phyloP scores from a whole-genome alignment of 2,797 vertebrate species.

The Chloroceryle amazona region DNA sequence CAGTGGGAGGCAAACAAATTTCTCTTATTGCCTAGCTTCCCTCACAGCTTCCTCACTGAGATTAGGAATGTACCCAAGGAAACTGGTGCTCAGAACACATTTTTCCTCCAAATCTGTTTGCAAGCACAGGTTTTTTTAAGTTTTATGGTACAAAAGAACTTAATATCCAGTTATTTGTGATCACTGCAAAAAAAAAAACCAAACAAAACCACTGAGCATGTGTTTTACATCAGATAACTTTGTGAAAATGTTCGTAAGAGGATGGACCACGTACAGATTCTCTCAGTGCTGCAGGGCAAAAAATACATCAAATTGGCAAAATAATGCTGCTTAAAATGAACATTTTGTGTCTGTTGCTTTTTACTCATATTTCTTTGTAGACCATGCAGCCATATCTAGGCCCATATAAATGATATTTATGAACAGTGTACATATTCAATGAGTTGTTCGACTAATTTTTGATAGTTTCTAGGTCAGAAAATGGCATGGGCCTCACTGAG shows the following conservation, averaged over 20 bases:
- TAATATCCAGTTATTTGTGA: conserved; percentile 46
- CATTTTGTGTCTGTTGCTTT: neutral
- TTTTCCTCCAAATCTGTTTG: neutral
- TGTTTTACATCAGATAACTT: conserved; percentile 64
- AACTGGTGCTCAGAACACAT: neutral
- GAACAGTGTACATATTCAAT: neutral
- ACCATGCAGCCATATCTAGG: neutral
- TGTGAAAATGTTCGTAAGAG: conserved; percentile 57
- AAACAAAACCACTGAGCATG: neutral
- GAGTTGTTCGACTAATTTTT: neutral
- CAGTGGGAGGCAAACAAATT: neutral
- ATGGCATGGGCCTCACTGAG: accelerated
- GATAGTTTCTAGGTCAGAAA: neutral
- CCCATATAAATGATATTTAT: neutral
- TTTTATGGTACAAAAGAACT: conserved; percentile 67
- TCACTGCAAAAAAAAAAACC: neutral
- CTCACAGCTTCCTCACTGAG: neutral
- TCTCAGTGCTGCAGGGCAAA: neutral
- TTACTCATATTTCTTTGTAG: neutral
- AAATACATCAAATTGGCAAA: neutral
- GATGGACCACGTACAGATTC: conserved; percentile 11
- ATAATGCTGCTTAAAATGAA: conserved; percentile 22
- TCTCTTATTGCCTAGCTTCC: neutral
- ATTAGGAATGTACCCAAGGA: neutral
- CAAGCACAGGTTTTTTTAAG: neutral